Conservation (phyloP, 2,797 vertebrate species). For the Eleutherodactylus coqui region DNA sequence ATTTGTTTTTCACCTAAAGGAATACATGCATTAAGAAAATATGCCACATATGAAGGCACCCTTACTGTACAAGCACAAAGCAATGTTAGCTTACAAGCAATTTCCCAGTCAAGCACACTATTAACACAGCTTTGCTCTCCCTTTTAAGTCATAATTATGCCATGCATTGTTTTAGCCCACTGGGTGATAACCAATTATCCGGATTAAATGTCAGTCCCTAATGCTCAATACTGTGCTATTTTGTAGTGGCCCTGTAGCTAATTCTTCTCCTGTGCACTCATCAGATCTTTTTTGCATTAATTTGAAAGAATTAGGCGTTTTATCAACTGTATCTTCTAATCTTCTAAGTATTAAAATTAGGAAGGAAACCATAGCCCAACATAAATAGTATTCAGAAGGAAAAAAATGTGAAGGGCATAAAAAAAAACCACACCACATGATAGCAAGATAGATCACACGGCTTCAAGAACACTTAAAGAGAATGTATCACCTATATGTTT, state of each 20-base stretch:
- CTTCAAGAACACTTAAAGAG: no score
- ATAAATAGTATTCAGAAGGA: neutral
- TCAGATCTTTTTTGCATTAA: slow-evolving; percentile 21
- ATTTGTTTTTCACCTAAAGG: no score
- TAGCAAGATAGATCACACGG: no score
- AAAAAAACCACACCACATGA: neutral
- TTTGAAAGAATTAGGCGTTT: slow-evolving; percentile 40
- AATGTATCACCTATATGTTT: no score
- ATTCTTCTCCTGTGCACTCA: slow-evolving; percentile 13
- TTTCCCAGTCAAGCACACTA: slow-evolving; percentile 10
- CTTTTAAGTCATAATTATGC: slow-evolving; percentile 48
- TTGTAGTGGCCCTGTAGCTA: slow-evolving; percentile 28
- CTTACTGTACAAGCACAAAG: neutral
- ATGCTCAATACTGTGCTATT: slow-evolving; percentile 35
- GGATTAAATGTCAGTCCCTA: slow-evolving; percentile 47
- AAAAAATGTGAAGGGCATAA: neutral
- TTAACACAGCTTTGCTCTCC: slow-evolving; percentile 19
- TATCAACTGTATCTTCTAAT: neutral
- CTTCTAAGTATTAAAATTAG: neutral
- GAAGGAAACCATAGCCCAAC: neutral
- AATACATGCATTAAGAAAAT: no score
- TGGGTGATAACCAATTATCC: slow-evolving; percentile 52
- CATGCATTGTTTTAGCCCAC: slow-evolving; percentile 33
- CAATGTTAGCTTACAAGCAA: neutral
- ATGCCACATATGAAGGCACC: no score